Evolutionary conservation across 1,140 invertebrate species (phyloP), one percentile per base, ranked within the genome.

Genomic region (Stegodyphus mimosarum): DNA sequence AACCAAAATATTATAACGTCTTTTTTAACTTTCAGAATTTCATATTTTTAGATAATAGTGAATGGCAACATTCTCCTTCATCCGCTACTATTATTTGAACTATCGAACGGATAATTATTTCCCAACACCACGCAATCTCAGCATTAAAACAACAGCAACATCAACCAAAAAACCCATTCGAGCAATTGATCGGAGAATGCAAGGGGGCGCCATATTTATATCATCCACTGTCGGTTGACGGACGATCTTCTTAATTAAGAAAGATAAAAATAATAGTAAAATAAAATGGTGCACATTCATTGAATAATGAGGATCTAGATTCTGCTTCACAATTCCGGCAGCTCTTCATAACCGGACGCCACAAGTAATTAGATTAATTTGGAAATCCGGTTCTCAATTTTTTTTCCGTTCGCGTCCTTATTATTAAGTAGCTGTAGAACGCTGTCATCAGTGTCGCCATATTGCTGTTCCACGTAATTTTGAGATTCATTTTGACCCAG

Each of bases 351-450:
- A 80, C 77, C 77, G 77, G 77, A 80, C 77, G 67, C 67, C 33
- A 52, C 50, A n/a, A 80, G 77, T 80, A 80, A 80, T 80, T 80
- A 80, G 77, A 80, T 80, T 80, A 80, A 80, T 80, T 80, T 80
- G 64, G 51, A 80, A 80, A 80, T 80, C 77, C 77, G 77, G 77
- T 80, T 78, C n/a, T 50, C 33, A 33, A 60, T 66, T 80, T 49
- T 48, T 48, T 71, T 71, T 10, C 18, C 18, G 9, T 67, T 18
- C 66, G 15, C 55, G 9, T 67, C 60, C 13, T 76, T 50, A 18
- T 76, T 76, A 76, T 64, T 76, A 76, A 76, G 60, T 48, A 66
- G 64, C 64, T 7, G 10, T 33, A 64, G 76, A 78, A 67, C 69
- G 76, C 66, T 67, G 74, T 52, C 48, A 78, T 66, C 48, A 49